A percentile compares a stretch with the other conserved stretches of the same genome.
Conservation (phyloP, 2,113 vertebrate genomes). For the Drymodes brunneopygia region DNA sequence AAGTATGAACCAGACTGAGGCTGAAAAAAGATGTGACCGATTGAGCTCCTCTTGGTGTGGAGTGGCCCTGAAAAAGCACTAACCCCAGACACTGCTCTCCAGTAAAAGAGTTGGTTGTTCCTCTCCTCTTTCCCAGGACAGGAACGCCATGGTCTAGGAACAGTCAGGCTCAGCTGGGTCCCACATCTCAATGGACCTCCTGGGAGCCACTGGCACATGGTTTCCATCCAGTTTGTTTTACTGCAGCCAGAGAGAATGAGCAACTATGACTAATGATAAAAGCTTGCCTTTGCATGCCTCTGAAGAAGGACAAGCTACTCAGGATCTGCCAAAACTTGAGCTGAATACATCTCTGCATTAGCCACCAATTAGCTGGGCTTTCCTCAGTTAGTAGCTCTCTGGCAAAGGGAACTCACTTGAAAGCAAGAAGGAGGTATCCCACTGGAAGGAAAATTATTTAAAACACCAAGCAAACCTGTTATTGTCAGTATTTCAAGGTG, state of each 20-base stretch:
- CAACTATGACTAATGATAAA: background rate
- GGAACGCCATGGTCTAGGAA: background rate
- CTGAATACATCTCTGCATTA: background rate
- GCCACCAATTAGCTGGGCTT: background rate
- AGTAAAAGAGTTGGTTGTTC: background rate
- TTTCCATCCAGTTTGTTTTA: background rate
- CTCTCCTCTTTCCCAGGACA: background rate
- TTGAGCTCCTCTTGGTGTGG: background rate
- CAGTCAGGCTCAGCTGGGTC: background rate
- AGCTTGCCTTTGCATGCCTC: background rate
- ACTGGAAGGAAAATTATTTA: background rate
- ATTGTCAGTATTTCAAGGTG: slow-evolving; percentile 9
- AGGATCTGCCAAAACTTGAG: background rate
- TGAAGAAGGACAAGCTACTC: background rate
- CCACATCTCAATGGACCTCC: background rate
- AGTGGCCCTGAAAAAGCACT: background rate
- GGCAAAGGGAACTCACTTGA: background rate
- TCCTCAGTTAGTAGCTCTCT: background rate
- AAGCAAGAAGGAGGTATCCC: background rate
- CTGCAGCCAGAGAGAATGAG: background rate
- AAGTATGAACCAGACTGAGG: background rate
- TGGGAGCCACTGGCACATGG: background rate
- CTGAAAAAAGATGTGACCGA: background rate
- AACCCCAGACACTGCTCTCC: background rate
- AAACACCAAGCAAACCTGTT: background rate